These are phyloP conservation scores for Oostethus manadensis DNA, from an alignment of 2,113 vertebrate species.

Conservation along the genomic window DNA sequence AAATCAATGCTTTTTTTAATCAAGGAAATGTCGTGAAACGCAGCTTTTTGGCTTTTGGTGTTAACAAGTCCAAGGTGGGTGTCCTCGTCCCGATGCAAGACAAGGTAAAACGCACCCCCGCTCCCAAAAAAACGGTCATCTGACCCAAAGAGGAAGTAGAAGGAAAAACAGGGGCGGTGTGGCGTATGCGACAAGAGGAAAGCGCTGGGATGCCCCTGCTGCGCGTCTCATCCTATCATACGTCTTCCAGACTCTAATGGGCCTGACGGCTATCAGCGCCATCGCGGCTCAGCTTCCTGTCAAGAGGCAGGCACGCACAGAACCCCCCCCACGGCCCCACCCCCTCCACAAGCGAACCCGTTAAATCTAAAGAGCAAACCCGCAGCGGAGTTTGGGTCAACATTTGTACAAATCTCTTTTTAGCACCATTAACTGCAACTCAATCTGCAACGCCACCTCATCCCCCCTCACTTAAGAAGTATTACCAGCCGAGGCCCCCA, in stretches of 20 bases:
- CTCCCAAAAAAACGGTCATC: slow-evolving; percentile 9
- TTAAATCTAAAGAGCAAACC: slow-evolving; percentile 7
- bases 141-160: slow-evolving; percentile 24
- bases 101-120: not conserved
- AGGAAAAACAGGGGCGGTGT: slow-evolving; percentile 33
- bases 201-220: slow-evolving; percentile 42
- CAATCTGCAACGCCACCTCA: slow-evolving; percentile 23
- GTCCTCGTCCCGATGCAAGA: slow-evolving; percentile 3
- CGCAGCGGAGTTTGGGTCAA: not conserved
- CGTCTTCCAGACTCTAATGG: slow-evolving; percentile 59
- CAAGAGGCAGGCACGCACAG: slow-evolving; percentile 50
- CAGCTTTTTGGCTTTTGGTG: not conserved
- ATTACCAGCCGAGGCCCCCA: slow-evolving; percentile 39
- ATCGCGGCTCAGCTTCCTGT: slow-evolving; percentile 63
- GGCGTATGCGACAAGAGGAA: slow-evolving; percentile 33
- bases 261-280: slow-evolving; percentile 51
- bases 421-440: slow-evolving; percentile 30
- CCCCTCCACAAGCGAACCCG: slow-evolving; percentile 34
- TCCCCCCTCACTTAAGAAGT: slow-evolving; percentile 27
- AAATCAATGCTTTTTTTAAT: too few relatives aligned
- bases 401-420: not conserved
- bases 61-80: slow-evolving; percentile 21
- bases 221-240: slow-evolving; percentile 57
- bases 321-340: slow-evolving; percentile 4
- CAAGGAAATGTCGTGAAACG: too few relatives aligned